Conservation (phyloP, 2,797 vertebrate genomes). For the Lacerta agilis region DNA sequence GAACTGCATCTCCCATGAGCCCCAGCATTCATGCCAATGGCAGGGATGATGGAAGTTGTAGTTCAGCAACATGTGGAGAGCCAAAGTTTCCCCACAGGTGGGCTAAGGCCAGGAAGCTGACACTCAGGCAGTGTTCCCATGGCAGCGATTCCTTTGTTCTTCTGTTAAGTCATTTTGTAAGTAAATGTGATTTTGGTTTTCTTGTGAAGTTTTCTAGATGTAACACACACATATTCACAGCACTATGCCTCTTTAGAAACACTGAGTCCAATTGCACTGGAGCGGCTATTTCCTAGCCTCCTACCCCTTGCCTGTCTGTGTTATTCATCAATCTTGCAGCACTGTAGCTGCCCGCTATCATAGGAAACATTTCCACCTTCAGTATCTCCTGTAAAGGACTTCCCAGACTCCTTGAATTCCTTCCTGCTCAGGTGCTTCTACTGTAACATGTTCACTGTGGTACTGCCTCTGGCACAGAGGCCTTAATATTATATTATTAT, state of each 20-base stretch:
- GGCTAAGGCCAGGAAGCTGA: background rate
- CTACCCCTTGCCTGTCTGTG: fast-evolving
- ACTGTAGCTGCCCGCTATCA: slow-evolving; percentile 34
- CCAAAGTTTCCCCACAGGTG: no score
- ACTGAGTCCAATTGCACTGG: slow-evolving; percentile 14
- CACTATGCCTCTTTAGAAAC: background rate
- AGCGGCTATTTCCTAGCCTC: fast-evolving
- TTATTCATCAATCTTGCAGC: slow-evolving; percentile 28
- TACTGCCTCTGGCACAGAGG: background rate
- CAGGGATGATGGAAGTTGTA: no score
- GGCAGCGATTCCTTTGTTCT: background rate
- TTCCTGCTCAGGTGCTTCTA: slow-evolving; percentile 10
- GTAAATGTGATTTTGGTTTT: background rate
- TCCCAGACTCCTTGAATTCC: background rate
- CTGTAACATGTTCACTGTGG: slow-evolving; percentile 19
- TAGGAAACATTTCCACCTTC: slow-evolving; percentile 27
- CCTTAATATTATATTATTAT: background rate
- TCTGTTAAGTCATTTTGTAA: background rate
- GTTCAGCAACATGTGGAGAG: no score
- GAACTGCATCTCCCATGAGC: no score
- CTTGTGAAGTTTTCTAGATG: background rate
- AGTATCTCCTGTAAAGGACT: background rate
- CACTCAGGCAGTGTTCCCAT: background rate
- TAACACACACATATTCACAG: background rate
- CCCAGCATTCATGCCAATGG: no score